These are phyloP conservation scores for Cebidichthys violaceus DNA, from an alignment of 2,113 vertebrate species.

Conservation along the genomic window DNA sequence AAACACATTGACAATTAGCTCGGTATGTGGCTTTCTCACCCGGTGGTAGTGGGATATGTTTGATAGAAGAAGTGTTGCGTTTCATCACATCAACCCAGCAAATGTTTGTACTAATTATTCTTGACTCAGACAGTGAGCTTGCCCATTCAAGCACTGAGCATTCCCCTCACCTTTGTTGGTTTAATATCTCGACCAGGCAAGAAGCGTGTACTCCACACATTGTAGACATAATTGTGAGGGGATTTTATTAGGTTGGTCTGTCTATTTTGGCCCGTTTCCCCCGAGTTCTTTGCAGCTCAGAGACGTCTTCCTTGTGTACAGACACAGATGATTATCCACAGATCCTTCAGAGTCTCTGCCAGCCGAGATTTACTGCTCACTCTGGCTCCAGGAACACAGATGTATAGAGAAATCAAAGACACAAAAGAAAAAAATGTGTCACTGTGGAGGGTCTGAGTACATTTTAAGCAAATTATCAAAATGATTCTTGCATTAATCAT, in stretches of 20 bases:
- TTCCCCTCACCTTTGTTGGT: slow-evolving; percentile 41
- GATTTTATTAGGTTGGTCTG: slow-evolving; percentile 34
- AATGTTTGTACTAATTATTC: slow-evolving; percentile 54
- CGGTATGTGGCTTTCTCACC: slow-evolving; percentile 52
- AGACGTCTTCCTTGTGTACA: slow-evolving; percentile 36
- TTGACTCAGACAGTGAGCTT: slow-evolving; percentile 43
- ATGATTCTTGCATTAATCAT: neutral
- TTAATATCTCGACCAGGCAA: slow-evolving; percentile 22
- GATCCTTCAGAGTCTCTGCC: slow-evolving; percentile 51
- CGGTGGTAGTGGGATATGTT: slow-evolving; percentile 15
- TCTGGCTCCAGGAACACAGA: slow-evolving; percentile 39
- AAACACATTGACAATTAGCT: slow-evolving; percentile 31
- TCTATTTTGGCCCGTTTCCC: slow-evolving; percentile 27
- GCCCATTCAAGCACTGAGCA: slow-evolving; percentile 36
- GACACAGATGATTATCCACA: slow-evolving; percentile 67
- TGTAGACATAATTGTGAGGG: slow-evolving; percentile 15
- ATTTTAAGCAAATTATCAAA: slow-evolving; percentile 5
- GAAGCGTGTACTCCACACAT: neutral
- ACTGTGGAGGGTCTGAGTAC: neutral
- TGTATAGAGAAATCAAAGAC: slow-evolving; percentile 20
- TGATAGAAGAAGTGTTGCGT: slow-evolving; percentile 35
- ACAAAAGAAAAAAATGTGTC: slow-evolving; percentile 24
- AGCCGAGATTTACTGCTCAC: slow-evolving; percentile 55
- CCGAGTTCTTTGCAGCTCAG: slow-evolving; percentile 34
- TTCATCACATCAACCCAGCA: slow-evolving; percentile 47